Evolutionary conservation across 1,140 invertebrate species (phyloP).

Genomic region (Heliconius eleuchia): DNA sequence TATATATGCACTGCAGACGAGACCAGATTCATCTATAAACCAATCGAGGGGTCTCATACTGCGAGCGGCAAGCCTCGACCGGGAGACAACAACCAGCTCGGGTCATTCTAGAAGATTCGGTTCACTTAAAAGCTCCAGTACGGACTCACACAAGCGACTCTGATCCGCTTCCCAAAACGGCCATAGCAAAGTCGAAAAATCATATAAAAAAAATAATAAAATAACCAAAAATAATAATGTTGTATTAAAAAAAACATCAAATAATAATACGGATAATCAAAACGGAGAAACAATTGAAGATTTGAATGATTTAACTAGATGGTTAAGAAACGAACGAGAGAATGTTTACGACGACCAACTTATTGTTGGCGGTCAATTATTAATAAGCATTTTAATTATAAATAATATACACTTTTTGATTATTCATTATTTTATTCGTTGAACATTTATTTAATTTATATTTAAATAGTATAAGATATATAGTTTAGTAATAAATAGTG

Average conservation of each 20-base stretch:
- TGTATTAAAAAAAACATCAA: neutral
- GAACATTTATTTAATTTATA: neutral
- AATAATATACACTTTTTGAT: conserved; percentile 23
- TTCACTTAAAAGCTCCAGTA: conserved; percentile 64
- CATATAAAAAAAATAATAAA: neutral
- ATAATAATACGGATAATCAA: neutral
- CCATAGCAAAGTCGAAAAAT: conserved; percentile 16
- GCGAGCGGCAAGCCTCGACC: conserved; percentile 73
- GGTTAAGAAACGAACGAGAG: conserved; percentile 51
- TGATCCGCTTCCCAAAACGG: conserved; percentile 51
- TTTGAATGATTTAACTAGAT: conserved; percentile 7
- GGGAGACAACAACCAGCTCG: conserved; percentile 48
- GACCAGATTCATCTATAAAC: conserved; percentile 51
- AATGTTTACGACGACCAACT: conserved; percentile 45
- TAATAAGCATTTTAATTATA: conserved; percentile 53
- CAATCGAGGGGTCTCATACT: conserved; percentile 72
- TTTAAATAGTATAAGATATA: neutral
- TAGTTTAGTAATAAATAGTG: conserved; percentile 6
- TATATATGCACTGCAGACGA: conserved; percentile 41
- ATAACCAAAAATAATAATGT: neutral
- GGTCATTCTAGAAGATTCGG: conserved; percentile 53
- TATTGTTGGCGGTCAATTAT: conserved; percentile 58
- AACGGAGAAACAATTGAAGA: neutral
- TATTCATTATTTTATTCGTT: conserved; percentile 17
- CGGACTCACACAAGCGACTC: conserved; percentile 66